Base-by-base conservation (phyloP, 2,888 invertebrate genomes). In the Nephrocerus scutellatus region DNA sequence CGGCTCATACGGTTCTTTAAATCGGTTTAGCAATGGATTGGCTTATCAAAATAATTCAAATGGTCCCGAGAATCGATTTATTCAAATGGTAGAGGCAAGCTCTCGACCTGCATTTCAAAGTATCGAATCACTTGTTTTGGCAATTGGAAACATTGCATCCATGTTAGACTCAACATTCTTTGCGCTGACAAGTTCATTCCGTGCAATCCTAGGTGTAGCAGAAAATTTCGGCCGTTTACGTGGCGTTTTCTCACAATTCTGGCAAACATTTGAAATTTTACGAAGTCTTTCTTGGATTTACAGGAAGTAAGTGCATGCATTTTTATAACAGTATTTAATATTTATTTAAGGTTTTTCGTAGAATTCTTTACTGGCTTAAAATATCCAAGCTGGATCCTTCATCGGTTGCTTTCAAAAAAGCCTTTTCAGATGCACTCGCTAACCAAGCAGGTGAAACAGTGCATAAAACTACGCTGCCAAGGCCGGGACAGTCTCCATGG, bases 141-240 rank as follows among this genome's bases (percentile, higher is more conserved):
- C 96, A 1, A 87, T 96, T 50, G 84, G 86, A 13, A 93, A 96
- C 35, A 80, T 97, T 3, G 88, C 93, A 3, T 88, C 92, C 78
- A 93, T 97, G 91, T 68, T 97, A 39, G 96, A 96, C 59, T 95
- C 93, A 15, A 95, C 96, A 29, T 95, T 92, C 66, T 87, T 88
- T 62, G 95, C 96, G 4, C 77, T 97, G 57, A 90, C 92, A 14
- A 93, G 87, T 65, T 95, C 96, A 1, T 97, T 96, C 63, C 76
- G 89, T 55, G 96, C 97, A 35, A 88, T 97, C 48, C 72, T 97
- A 34, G 91, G 93, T 42, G 93, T 97, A 2, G 95, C 95, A 6
- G 95, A 97, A 50, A 95, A 96, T 68, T 85, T 97, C 62, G 84
- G 88, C 4, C 74, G 86, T 30, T 70, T 96, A 41, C 76, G 86